Evolutionary conservation across 2,888 invertebrate genomes (phyloP).

Genomic region (Eupelmus urozonus): DNA sequence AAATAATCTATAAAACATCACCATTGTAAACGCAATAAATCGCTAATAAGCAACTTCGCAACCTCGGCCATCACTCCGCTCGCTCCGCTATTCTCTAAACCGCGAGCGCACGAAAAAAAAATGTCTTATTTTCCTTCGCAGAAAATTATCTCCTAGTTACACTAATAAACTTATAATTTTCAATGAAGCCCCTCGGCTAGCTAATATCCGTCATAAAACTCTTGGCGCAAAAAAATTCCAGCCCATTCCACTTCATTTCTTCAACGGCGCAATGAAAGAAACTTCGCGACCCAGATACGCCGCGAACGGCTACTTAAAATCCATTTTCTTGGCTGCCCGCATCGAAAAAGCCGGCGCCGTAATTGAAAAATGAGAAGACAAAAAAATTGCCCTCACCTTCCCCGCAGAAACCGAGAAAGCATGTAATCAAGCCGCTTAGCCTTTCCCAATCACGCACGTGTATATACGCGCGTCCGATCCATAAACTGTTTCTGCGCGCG

Average conservation of each 20-base stretch:
- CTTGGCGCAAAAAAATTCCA: constrained; percentile 18
- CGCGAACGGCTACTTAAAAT: constrained; percentile 29
- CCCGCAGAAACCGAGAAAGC: constrained; percentile 45
- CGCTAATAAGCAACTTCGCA: too few relatives aligned
- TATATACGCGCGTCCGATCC: constrained; percentile 18
- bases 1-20: too few relatives aligned
- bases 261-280: constrained; percentile 38
- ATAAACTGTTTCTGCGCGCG: constrained; percentile 13
- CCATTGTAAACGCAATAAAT: too few relatives aligned
- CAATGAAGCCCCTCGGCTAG: constrained; percentile 24
- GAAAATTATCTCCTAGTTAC: constrained; percentile 15
- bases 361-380: constrained; percentile 20
- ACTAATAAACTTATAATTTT: constrained; percentile 22
- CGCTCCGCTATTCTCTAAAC: too few relatives aligned
- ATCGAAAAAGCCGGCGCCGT: constrained; percentile 16
- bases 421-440: constrained; percentile 26
- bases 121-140: constrained; percentile 14
- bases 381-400: constrained; percentile 20
- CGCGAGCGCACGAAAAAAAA: not conserved
- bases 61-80: too few relatives aligned
- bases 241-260: constrained; percentile 16
- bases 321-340: not conserved
- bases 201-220: constrained; percentile 45
- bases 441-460: constrained; percentile 31
- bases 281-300: constrained; percentile 25